phyloP scores from a whole-genome alignment of 2,113 vertebrate genomes.

The Nannospalax galili region DNA sequence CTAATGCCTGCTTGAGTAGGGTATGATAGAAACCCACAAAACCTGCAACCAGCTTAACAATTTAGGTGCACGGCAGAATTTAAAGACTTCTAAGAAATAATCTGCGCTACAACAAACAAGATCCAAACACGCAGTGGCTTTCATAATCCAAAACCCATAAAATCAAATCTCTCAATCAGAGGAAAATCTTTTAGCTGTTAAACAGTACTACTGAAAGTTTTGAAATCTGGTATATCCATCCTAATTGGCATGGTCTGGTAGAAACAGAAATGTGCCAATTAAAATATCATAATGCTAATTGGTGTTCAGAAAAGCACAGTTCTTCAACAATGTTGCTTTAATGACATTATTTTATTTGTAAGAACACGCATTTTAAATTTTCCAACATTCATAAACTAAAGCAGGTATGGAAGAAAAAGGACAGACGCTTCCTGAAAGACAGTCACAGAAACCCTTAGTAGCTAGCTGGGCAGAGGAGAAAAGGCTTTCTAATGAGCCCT shows the following conservation, averaged over 20 bases:
- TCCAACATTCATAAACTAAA: conserved; percentile 42
- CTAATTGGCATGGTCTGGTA: conserved; percentile 25
- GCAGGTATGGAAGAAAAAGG: conserved; percentile 25
- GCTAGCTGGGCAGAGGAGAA: background rate
- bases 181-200: conserved; percentile 9
- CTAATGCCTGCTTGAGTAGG: background rate
- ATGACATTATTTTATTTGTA: conserved; percentile 42
- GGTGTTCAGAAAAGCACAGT: conserved; percentile 26
- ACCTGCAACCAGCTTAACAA: background rate
- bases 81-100: conserved; percentile 28
- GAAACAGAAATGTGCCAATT: conserved; percentile 50
- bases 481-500: conserved; percentile 63
- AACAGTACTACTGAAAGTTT: background rate
- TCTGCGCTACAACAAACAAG: conserved; percentile 24
- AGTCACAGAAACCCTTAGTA: background rate
- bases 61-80: conserved; percentile 14
- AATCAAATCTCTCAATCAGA: conserved; percentile 52
- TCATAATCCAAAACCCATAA: background rate
- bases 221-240: background rate
- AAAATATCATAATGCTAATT: conserved; percentile 48
- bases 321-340: conserved; percentile 47
- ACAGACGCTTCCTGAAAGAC: background rate
- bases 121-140: background rate
- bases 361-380: conserved; percentile 14
- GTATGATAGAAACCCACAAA: background rate